Base-by-base conservation (phyloP, 2,888 invertebrate genomes). In the Punctoribates punctum region DNA sequence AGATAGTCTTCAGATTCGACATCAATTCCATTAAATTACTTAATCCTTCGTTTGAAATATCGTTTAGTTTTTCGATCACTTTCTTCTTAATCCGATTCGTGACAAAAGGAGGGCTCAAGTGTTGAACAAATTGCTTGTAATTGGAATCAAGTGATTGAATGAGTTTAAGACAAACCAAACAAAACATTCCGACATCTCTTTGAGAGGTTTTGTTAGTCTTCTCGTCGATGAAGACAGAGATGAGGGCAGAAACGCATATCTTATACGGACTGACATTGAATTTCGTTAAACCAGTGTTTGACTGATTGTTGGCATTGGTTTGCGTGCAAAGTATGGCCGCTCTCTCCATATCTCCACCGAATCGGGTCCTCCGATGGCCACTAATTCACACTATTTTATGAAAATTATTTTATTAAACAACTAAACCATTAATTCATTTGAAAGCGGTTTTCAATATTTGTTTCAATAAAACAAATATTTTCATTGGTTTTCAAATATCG, bases 331-430 rank as follows among this genome's bases (percentile, higher is more conserved):
- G 48, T 38, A 72, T 72, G 3, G 20, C 9, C 29, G 62, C 23
- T 27, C 62, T 62, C 1, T 62, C 62, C 29, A 79, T 84, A n/a
- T n/a, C 84, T 78, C 51, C 77, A 77, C 54, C 4, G 11, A 13
- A 42, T 42, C 11, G 11, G 42, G 1, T 42, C 42, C 1, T 13
- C 42, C 1, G 1, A 42, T 13, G 11, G 13, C 6, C 1, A 13
- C 4, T 42, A 13, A 42, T 42, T 42, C 4, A 42, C 13, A 1
- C 8, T 9, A 42, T 42, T 13, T 42, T 9, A 9, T 1, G 13
- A 13, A 42, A 42, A 42, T 9, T 13, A 42, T 9, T 42, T 1
- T 1, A 13, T 42, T 42, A 34, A 42, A 42, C 13, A 42, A 34
- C 1, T 42, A 42, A 42, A 42, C 11, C 9, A 9, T 42, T 1